Percentiles rank a stretch among this genome's conserved stretches.
Evolutionary conservation across 1,140 invertebrate species (phyloP).

Genomic region (Acromyrmex heyeri): DNA sequence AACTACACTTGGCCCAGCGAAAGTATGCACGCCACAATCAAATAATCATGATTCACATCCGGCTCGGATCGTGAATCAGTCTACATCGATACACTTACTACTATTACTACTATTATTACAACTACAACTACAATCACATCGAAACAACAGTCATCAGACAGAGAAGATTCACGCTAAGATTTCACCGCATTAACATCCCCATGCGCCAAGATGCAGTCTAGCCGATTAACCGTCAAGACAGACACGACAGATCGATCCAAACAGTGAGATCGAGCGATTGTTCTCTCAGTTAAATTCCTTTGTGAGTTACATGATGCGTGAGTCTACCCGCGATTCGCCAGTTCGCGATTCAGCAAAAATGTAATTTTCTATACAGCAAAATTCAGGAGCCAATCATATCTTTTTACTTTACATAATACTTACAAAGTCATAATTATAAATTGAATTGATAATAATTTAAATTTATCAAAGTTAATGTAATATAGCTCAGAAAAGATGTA

Average conservation of each 20-base stretch:
- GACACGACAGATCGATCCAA: slow-evolving; percentile 30
- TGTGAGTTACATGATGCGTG: slow-evolving; percentile 51
- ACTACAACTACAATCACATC: slow-evolving; percentile 43
- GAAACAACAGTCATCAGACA: slow-evolving; percentile 50
- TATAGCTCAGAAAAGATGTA: neutral
- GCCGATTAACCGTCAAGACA: slow-evolving; percentile 11
- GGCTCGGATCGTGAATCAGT: slow-evolving; percentile 21
- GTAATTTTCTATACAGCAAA: neutral
- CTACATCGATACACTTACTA: slow-evolving; percentile 62
- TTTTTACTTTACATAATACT: neutral
- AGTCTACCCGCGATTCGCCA: slow-evolving; percentile 27
- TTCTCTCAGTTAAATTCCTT: slow-evolving; percentile 33
- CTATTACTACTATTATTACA: neutral
- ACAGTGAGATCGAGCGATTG: slow-evolving; percentile 29
- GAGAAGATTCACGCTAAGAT: slow-evolving; percentile 44
- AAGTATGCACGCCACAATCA: slow-evolving; percentile 24
- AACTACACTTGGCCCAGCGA: slow-evolving; percentile 19
- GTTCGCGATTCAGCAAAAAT: neutral
- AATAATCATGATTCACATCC: slow-evolving; percentile 2
- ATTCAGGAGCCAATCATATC: neutral
- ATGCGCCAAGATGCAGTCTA: neutral
- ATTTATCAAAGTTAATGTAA: neutral
- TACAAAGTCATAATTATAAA: neutral
- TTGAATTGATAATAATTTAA: neutral
- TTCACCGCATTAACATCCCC: slow-evolving; percentile 58